phyloP scores from a whole-genome alignment of 1,140 invertebrate species.

The Coelopa frigida region DNA sequence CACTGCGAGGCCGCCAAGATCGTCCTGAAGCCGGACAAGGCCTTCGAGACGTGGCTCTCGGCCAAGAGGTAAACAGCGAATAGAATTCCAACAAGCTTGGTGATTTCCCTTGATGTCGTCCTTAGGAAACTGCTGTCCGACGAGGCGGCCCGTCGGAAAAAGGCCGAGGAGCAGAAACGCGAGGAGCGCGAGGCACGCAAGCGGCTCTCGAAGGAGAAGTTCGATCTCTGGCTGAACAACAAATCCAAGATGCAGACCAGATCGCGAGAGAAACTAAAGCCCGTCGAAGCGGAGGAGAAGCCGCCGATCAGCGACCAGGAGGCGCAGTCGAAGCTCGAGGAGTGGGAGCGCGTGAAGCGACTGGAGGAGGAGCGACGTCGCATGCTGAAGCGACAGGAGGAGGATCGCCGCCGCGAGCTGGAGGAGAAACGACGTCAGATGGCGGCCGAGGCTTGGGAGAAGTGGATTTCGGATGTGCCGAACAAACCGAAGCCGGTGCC shows the following conservation, averaged over 20 bases:
- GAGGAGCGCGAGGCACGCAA: slow-evolving; percentile 12
- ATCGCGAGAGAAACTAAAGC: not conserved
- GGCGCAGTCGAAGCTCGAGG: slow-evolving; percentile 3
- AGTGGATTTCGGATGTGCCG: slow-evolving; percentile 14
- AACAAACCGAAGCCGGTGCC: slow-evolving; percentile 21
- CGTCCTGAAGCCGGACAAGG: slow-evolving; percentile 8
- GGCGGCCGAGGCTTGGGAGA: slow-evolving; percentile 14
- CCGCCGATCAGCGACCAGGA: slow-evolving; percentile 1
- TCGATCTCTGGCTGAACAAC: slow-evolving; percentile 11
- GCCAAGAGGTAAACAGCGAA: slow-evolving; percentile 10
- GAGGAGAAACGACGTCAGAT: slow-evolving; percentile 13
- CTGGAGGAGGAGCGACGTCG: slow-evolving; percentile 11
- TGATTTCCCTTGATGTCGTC: not conserved
- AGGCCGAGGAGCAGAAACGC: slow-evolving; percentile 7
- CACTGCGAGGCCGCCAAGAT: slow-evolving; percentile 12
- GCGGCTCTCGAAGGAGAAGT: slow-evolving; percentile 11
- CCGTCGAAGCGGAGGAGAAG: not conserved
- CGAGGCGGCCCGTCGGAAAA: slow-evolving; percentile 9
- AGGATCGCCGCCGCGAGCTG: not conserved
- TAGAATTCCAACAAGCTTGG: not conserved
- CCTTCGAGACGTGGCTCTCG: slow-evolving; percentile 14
- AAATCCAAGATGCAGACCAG: not conserved
- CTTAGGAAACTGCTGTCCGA: slow-evolving; percentile 13
- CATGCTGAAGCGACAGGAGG: slow-evolving; percentile 6
- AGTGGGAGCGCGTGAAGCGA: slow-evolving; percentile 12